A percentile compares a stretch with the other conserved stretches of the same genome.
Evolutionary conservation across 2,113 vertebrate species (phyloP).

Genomic region (Himantopus leucocephalus): DNA sequence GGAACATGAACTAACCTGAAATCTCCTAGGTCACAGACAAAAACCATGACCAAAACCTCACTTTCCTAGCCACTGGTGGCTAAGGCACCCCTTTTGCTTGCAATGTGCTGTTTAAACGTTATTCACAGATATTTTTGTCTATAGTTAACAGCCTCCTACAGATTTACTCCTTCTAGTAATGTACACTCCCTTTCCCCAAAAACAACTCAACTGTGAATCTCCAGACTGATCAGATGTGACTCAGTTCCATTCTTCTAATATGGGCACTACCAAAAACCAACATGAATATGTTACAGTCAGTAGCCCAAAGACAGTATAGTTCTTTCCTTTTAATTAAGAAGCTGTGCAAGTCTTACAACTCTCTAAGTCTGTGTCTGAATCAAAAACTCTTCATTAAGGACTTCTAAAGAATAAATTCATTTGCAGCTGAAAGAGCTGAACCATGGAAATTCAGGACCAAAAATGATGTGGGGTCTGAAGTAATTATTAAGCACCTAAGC

Average conservation of each 20-base stretch:
- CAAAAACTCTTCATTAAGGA: background rate
- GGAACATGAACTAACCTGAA: background rate
- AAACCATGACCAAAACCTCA: background rate
- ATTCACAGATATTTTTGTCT: background rate
- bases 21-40: background rate
- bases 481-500: background rate
- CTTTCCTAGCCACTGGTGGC: background rate
- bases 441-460: background rate
- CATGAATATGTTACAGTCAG: background rate
- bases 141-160: background rate
- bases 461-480: background rate
- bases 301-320: background rate
- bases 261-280: background rate
- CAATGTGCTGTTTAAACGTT: background rate
- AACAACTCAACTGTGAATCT: background rate
- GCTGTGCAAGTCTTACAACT: background rate
- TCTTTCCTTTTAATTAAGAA: background rate
- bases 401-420: background rate
- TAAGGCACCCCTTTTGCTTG: background rate
- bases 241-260: background rate
- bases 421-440: background rate
- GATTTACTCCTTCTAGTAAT: background rate
- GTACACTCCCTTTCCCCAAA: background rate
- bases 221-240: background rate
- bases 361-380: background rate